phyloP scores from a whole-genome alignment of 2,888 invertebrate species.

The Rhodophaea formosa region DNA sequence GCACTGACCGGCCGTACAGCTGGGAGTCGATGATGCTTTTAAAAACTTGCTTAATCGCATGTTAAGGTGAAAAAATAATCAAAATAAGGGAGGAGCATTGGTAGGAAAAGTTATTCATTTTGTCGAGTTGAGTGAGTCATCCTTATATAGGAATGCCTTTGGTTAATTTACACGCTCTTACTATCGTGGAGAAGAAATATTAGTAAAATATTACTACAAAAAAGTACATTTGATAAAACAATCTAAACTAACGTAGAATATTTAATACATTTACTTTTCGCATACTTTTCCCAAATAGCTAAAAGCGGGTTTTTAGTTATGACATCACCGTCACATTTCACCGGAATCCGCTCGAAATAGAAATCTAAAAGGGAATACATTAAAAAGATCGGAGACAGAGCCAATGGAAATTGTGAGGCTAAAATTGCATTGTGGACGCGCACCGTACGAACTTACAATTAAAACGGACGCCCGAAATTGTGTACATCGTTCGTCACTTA shows the following conservation, averaged over 20 bases:
- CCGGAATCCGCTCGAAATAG: conserved; percentile 21
- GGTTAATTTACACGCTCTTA: too few species aligned
- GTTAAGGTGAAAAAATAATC: too few species aligned
- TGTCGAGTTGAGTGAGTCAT: too few species aligned
- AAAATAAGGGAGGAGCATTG: too few species aligned
- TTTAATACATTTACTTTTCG: too few species aligned
- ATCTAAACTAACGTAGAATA: too few species aligned
- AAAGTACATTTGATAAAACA: too few species aligned
- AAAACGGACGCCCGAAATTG: conserved; percentile 80
- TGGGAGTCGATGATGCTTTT: conserved; percentile 19
- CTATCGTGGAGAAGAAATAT: too few species aligned
- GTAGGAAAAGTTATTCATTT: too few species aligned
- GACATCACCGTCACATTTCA: background rate
- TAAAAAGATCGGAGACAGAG: conserved; percentile 32
- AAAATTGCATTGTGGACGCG: conserved; percentile 67
- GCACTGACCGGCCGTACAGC: conserved; percentile 31
- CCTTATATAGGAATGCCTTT: too few species aligned
- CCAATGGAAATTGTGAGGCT: conserved; percentile 50
- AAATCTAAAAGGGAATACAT: conserved; percentile 22
- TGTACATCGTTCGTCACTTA: conserved; percentile 80
- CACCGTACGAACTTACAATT: conserved; percentile 74
- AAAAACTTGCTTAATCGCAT: background rate
- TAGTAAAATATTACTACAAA: too few species aligned
- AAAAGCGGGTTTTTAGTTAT: background rate
- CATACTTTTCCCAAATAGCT: too few species aligned